phyloP scores from a whole-genome alignment of 2,113 vertebrate genomes.

The Muscicapa adusta region DNA sequence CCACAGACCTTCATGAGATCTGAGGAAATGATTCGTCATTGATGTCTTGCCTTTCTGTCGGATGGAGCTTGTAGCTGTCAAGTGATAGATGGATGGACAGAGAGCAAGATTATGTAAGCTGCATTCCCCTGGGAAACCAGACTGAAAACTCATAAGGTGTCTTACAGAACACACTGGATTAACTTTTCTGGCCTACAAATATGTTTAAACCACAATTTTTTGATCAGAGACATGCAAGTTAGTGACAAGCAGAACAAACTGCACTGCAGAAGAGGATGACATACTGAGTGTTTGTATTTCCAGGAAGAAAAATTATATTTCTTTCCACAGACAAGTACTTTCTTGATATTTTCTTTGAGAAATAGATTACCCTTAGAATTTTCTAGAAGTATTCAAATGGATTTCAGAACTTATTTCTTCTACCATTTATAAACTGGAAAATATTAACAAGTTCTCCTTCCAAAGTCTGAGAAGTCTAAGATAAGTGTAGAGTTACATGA shows the following conservation, averaged over 20 bases:
- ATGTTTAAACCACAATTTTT: background rate
- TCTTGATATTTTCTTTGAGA: background rate
- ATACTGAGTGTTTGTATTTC: background rate
- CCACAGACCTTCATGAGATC: background rate
- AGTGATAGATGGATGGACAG: background rate
- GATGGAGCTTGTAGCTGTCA: rapidly evolving
- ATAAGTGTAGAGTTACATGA: background rate
- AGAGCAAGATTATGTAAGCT: background rate
- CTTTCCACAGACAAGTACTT: background rate
- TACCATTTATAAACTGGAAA: background rate
- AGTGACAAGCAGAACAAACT: background rate
- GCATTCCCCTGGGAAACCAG: background rate
- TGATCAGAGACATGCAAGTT: background rate
- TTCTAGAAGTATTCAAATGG: background rate
- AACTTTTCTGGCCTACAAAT: background rate
- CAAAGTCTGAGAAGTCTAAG: background rate
- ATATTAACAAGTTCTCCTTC: background rate
- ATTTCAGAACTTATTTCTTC: background rate
- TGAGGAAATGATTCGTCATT: background rate
- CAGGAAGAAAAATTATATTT: background rate
- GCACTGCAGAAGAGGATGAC: background rate
- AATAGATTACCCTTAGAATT: background rate
- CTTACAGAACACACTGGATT: background rate
- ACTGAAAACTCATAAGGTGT: background rate
- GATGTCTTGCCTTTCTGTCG: background rate